Evolutionary conservation across 2,113 vertebrate species (phyloP).

Genomic region (Cinclus cinclus): DNA sequence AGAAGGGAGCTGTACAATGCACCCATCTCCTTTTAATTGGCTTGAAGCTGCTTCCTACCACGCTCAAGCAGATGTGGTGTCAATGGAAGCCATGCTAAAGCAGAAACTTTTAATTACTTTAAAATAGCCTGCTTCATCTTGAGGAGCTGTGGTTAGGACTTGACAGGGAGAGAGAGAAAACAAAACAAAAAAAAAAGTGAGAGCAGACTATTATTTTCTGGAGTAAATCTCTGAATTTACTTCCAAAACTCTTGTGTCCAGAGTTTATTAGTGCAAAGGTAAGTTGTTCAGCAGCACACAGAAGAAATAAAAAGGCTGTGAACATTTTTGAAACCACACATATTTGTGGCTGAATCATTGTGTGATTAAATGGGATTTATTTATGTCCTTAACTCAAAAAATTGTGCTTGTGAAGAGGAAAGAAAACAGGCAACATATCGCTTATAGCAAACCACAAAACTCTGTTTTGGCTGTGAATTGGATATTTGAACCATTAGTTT

Average conservation of each 20-base stretch:
- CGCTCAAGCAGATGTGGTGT: neutral
- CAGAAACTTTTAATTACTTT: slow-evolving; percentile 64
- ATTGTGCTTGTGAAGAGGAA: neutral
- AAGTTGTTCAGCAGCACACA: neutral
- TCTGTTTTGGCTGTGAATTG: neutral
- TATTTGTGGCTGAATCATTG: neutral
- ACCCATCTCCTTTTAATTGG: slow-evolving; percentile 51
- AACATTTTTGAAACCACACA: neutral
- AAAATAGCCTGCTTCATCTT: neutral
- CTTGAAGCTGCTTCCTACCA: slow-evolving; percentile 25
- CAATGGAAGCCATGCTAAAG: slow-evolving; percentile 32
- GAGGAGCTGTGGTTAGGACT: neutral
- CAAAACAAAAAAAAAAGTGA: neutral
- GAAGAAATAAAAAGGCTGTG: neutral
- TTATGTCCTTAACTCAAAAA: neutral
- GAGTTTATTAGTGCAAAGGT: neutral
- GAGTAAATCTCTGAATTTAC: neutral
- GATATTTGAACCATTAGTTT: neutral
- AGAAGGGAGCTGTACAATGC: neutral
- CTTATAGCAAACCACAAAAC: neutral
- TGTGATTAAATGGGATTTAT: neutral
- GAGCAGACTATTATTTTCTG: neutral
- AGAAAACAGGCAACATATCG: neutral
- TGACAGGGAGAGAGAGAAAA: neutral
- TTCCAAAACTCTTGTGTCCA: neutral